Evolutionary conservation across 2,797 vertebrate genomes (phyloP).

Genomic region (Harpagifer antarcticus): DNA sequence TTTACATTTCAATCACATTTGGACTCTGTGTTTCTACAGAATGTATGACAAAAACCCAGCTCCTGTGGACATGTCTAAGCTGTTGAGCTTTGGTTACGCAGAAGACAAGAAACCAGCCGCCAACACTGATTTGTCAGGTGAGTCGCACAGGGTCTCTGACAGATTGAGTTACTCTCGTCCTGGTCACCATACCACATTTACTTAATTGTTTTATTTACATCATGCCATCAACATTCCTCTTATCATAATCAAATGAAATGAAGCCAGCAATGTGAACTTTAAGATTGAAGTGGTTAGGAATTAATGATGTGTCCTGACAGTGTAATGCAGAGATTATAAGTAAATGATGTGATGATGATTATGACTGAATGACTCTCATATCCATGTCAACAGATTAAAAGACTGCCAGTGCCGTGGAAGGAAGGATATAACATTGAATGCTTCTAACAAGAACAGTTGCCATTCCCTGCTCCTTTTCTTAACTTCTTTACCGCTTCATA

Average conservation of each 20-base stretch:
- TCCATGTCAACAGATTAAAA: constrained; percentile 57
- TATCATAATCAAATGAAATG: constrained; percentile 32
- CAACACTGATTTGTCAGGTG: constrained; percentile 58
- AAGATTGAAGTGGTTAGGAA: constrained; percentile 20
- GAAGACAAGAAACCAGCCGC: constrained; percentile 55
- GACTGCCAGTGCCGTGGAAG: constrained; percentile 21
- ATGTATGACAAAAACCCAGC: constrained; percentile 72
- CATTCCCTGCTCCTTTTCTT: constrained; percentile 13
- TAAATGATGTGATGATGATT: constrained; percentile 29
- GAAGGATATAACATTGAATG: constrained; percentile 15
- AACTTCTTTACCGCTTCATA: constrained; percentile 2
- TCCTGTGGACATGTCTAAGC: constrained; percentile 82
- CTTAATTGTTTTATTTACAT: constrained; percentile 18
- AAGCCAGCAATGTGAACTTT: constrained; percentile 25
- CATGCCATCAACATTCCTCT: constrained; percentile 17
- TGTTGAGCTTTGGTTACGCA: constrained; percentile 83
- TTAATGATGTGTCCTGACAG: constrained; percentile 28
- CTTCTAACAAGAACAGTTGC: constrained; percentile 21
- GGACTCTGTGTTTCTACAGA: constrained; percentile 52
- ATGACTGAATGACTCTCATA: constrained; percentile 18
- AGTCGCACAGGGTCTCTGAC: constrained; percentile 28
- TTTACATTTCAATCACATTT: constrained; percentile 5
- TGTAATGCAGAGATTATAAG: constrained; percentile 16
- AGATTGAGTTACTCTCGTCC: constrained; percentile 7
- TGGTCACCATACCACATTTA: not conserved